Base-by-base conservation (phyloP, 2,797 vertebrate species). In the Lagorchestes hirsutus region DNA sequence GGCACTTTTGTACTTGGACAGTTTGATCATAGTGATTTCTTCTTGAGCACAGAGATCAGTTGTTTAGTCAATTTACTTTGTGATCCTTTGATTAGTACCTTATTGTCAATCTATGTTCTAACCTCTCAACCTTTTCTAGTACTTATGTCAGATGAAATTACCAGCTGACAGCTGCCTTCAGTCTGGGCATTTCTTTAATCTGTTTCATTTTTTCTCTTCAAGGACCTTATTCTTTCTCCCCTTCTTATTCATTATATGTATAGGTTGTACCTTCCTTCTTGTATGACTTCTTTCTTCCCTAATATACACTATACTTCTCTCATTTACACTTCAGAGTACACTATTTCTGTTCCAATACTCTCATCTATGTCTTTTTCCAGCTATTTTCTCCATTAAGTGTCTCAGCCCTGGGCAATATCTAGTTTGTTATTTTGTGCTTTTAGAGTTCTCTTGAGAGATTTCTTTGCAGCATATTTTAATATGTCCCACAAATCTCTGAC, bases 261-360 rank as follows among this genome's bases (percentile, higher is more conserved):
- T 40, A 91, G 91, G 62, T 93, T 90, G 54, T 57, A 54, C 54
- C 96, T 98, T 96, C 95, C n/a, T 92, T 95, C 96, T 94, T 92
- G 34, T 82, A 90, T 67, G 27, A 29, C 56, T 94, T 93, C 62
- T 95, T 62, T 94, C 82, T 91, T 54, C 14, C 28, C 54, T 93
- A 67, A 95, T 40, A 52, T 91, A 55, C 93, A 96, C 59, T 34
- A 93, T 57, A 97, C 74, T 54, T 59, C 18, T 95, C 62, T 97
- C 62, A 59, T 59, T 90, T 91, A 58, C 40, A 90, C 34, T 31
- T 74, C 94, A 18, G 91, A 94, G 97, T 97, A 94, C 74, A 92
- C 93, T 94, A 54, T 93, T 95, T 96, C 59, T 29, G 90, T 29
- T 95, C 74, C 18, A 27, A 1, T 54, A 52, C 92, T 96, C 13